Evolutionary conservation across 2,888 invertebrate genomes (phyloP), one percentile per base, ranked within the genome.

Genomic region (Spisula solida): DNA sequence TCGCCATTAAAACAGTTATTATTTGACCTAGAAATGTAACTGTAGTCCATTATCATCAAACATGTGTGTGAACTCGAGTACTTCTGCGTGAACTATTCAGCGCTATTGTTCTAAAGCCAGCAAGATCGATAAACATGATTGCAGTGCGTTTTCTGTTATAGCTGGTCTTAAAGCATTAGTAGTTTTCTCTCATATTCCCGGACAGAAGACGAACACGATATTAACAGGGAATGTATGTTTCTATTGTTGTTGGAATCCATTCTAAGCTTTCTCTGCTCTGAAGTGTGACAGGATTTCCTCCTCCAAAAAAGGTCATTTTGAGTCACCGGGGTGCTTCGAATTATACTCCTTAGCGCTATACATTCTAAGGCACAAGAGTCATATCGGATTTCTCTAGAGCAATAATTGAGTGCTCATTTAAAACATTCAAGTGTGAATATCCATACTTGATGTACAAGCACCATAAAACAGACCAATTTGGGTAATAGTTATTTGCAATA

Each of bases 221-320:
- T 66, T 66, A 66, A 66, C n/a, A 25, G 25, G n/a, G 25, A 5
- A 0, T n/a, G 25, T 10, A 25, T 10, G 60, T n/a, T 66, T 12
- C 1, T 25, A 66, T 66, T n/a, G 60, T 66, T n/a, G 25, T 25
- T 66, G 20, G 5, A 66, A 25, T 66, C 60, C 60, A 25, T 66
- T n/a, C 8, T 66, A 66, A 66, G 60, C 4, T 66, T 66, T 66
- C 25, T n/a, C n/a, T n/a, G n/a, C n/a, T 66, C 60, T 25, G 60
- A 66, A 66, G n/a, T 66, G 60, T 66, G 60, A 66, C 25, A 10
- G 8, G 60, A 66, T 66, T 66, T 12, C 60, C 25, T n/a, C 25
- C n/a, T 66, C 60, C 20, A 10, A 25, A 66, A 66, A 66, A 66
- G 60, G 25, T 66, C 60, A 66, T 66, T 66, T 66, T 66, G 25